These are phyloP conservation scores for Dinocampus coccinellae DNA, from an alignment of 2,888 invertebrate genomes.

Conservation along the genomic window DNA sequence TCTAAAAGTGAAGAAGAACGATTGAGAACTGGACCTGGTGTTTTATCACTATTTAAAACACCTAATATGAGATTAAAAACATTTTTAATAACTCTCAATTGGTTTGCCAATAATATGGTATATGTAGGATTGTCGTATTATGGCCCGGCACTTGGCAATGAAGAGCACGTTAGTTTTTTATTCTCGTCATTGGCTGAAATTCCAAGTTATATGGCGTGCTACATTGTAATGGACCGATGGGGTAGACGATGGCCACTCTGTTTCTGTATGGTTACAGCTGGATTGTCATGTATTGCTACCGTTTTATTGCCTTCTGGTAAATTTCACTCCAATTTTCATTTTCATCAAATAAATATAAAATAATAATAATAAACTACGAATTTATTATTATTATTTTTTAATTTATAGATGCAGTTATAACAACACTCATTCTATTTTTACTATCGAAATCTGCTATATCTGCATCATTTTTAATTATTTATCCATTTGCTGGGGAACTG, in stretches of 20 bases:
- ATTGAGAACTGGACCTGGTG: slow-evolving; percentile 70
- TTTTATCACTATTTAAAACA: slow-evolving; percentile 80
- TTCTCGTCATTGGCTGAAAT: slow-evolving; percentile 89
- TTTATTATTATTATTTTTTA: slow-evolving; percentile 13
- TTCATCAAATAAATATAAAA: not conserved
- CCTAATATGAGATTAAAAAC: slow-evolving; percentile 93
- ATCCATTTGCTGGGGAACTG: slow-evolving; percentile 92
- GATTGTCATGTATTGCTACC: slow-evolving; percentile 86
- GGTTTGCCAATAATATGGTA: slow-evolving; percentile 93
- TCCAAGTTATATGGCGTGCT: slow-evolving; percentile 89
- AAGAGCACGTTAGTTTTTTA: slow-evolving; percentile 91
- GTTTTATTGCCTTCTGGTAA: slow-evolving; percentile 85
- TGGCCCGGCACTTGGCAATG: slow-evolving; percentile 88
- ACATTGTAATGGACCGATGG: slow-evolving; percentile 90
- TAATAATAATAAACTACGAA: too few species aligned
- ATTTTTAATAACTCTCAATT: slow-evolving; percentile 85
- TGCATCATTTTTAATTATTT: slow-evolving; percentile 91
- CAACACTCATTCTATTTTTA: slow-evolving; percentile 82
- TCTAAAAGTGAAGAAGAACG: slow-evolving; percentile 71
- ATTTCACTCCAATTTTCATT: slow-evolving; percentile 31
- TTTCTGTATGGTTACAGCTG: slow-evolving; percentile 78
- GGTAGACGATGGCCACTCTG: slow-evolving; percentile 91
- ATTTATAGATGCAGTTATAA: slow-evolving; percentile 78
- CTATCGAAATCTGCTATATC: slow-evolving; percentile 91
- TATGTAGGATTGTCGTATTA: slow-evolving; percentile 94